A percentile compares a stretch with the other conserved stretches of the same genome.
These are phyloP conservation scores for Temnopleurus reevesii DNA, from an alignment of 53 echinoderm and acorn worm genomes.

Conservation along the genomic window DNA sequence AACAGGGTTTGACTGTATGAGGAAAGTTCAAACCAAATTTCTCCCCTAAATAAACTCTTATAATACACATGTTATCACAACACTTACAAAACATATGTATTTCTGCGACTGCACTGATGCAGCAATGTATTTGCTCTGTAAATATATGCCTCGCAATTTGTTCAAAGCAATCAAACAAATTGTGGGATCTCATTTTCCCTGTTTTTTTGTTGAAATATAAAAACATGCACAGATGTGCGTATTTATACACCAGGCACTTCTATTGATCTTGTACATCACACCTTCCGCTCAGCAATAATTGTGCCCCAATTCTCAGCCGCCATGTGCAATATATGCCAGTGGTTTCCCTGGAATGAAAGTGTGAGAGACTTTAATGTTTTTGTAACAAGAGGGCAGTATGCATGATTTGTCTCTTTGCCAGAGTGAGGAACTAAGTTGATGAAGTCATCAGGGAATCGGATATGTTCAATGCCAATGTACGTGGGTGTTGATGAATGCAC, in stretches of 20 bases:
- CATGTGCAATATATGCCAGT: neutral
- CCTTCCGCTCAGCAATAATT: constrained; percentile 1
- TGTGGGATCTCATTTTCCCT: neutral
- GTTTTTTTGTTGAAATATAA: neutral
- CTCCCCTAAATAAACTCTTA: no score
- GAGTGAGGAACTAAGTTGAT: neutral
- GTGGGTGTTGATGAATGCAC: neutral
- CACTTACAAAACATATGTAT: no score
- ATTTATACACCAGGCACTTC: neutral
- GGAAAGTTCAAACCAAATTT: no score
- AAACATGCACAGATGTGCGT: constrained; percentile 18
- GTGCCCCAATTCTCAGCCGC: neutral
- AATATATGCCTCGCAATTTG: neutral
- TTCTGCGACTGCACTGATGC: no score
- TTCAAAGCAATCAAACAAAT: neutral
- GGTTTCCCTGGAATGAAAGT: neutral
- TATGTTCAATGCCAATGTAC: no score
- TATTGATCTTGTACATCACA: constrained; percentile 26
- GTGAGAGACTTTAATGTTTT: constrained; percentile 6
- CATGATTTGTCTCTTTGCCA: neutral
- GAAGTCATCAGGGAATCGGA: no score
- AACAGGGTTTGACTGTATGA: no score
- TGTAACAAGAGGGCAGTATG: constrained; percentile 11
- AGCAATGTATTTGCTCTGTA: neutral
- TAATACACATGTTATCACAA: no score